phyloP scores from a whole-genome alignment of 2,113 vertebrate species.

The Dolichallabes microphthalmus region DNA sequence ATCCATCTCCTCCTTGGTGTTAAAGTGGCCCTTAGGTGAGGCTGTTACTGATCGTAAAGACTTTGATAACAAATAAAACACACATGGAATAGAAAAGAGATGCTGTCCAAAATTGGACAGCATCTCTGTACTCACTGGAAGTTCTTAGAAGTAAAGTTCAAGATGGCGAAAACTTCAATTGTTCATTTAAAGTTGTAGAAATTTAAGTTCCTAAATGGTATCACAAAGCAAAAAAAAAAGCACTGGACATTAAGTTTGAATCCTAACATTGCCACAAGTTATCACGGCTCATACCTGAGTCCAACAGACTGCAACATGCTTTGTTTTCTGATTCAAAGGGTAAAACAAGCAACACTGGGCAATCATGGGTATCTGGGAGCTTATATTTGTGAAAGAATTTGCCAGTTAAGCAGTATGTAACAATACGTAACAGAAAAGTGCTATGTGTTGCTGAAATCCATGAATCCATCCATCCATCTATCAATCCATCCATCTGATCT shows the following conservation, averaged over 20 bases:
- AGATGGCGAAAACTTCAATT: background rate
- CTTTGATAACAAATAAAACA: slow-evolving; percentile 3
- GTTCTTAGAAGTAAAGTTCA: background rate
- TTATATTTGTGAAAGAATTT: background rate
- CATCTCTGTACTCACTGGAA: background rate
- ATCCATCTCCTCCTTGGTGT: background rate
- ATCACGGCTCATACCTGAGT: background rate
- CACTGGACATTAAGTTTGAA: background rate
- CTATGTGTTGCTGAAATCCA: background rate
- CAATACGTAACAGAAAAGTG: background rate
- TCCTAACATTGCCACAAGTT: background rate
- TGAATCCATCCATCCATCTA: background rate
- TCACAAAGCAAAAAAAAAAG: background rate
- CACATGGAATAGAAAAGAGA: background rate
- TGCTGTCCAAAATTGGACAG: background rate
- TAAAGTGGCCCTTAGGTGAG: background rate
- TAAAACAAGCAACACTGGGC: background rate
- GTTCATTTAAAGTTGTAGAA: background rate
- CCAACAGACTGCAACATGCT: background rate
- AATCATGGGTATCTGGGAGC: background rate
- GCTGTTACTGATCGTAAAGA: background rate
- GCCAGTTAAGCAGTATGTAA: background rate
- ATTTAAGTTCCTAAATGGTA: background rate
- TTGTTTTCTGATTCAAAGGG: background rate
- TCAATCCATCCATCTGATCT: too few species aligned